These are phyloP conservation scores for Hyles euphorbiae DNA, from an alignment of 1,140 invertebrate genomes.

Conservation along the genomic window DNA sequence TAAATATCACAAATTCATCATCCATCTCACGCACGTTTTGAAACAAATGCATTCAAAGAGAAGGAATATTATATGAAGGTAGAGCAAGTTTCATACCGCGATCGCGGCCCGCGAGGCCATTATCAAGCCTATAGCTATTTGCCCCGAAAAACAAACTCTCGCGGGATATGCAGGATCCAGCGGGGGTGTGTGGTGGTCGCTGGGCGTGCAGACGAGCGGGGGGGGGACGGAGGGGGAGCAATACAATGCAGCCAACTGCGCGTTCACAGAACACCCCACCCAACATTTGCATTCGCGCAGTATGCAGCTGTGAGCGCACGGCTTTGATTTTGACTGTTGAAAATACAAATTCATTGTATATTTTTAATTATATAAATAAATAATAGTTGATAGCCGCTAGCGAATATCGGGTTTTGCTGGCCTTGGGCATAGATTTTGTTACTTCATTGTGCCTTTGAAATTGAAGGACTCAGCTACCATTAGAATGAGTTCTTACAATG, in stretches of 20 bases:
- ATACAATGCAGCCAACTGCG: constrained; percentile 69
- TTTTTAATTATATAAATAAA: constrained; percentile 15
- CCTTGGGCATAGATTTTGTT: too few species aligned
- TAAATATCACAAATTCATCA: too few species aligned
- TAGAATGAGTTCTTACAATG: too few species aligned
- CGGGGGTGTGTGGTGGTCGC: constrained; percentile 20
- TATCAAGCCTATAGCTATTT: constrained; percentile 75
- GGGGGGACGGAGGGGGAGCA: constrained; percentile 20
- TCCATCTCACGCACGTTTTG: background rate
- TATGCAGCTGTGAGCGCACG: constrained; percentile 44
- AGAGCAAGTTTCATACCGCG: constrained; percentile 37
- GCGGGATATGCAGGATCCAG: constrained; percentile 50
- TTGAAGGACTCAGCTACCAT: too few species aligned
- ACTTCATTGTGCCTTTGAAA: too few species aligned
- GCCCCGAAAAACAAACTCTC: constrained; percentile 75
- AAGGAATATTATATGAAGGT: constrained; percentile 15
- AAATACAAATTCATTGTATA: constrained; percentile 25
- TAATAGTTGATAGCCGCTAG: background rate
- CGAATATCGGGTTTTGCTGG: constrained; percentile 15
- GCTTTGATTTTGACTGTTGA: constrained; percentile 51
- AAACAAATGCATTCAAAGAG: background rate
- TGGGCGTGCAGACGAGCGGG: constrained; percentile 8
- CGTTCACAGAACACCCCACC: constrained; percentile 55
- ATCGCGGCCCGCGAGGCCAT: constrained; percentile 62
- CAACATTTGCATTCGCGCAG: constrained; percentile 53